Evolutionary conservation across 2,113 vertebrate species (phyloP).

Genomic region (Scalopus aquaticus): DNA sequence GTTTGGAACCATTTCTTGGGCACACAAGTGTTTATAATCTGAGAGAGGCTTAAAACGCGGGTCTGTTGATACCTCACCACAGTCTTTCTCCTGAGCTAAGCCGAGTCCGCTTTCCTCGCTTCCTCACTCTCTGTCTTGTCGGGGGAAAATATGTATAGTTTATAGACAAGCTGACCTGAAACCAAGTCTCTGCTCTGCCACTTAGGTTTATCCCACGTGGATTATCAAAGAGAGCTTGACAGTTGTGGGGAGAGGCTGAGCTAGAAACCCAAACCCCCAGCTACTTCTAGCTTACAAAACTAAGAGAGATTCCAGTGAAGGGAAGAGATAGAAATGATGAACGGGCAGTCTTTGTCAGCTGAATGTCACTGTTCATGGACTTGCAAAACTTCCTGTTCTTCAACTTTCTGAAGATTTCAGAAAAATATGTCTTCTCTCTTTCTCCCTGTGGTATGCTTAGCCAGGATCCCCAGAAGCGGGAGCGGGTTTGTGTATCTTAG

Average conservation of each 20-base stretch:
- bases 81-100: neutral
- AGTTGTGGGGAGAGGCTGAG: neutral
- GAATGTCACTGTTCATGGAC: neutral
- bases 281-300: neutral
- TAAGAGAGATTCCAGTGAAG: neutral
- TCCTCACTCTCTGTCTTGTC: neutral
- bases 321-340: neutral
- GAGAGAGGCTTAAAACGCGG: neutral
- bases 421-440: neutral
- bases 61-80: neutral
- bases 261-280: neutral
- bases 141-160: neutral
- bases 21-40: neutral
- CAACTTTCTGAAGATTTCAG: neutral
- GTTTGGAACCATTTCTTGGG: neutral
- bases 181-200: neutral
- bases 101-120: neutral
- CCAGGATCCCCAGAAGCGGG: neutral
- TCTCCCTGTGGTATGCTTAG: neutral
- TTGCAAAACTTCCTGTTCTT: neutral
- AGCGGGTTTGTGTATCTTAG: neutral
- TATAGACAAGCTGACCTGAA: neutral
- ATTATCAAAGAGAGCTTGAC: neutral
- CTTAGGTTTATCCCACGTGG: fast-evolving
- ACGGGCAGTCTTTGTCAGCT: neutral